Evolutionary conservation across 2,113 vertebrate genomes (phyloP).

Genomic region (Eidolon helvum): DNA sequence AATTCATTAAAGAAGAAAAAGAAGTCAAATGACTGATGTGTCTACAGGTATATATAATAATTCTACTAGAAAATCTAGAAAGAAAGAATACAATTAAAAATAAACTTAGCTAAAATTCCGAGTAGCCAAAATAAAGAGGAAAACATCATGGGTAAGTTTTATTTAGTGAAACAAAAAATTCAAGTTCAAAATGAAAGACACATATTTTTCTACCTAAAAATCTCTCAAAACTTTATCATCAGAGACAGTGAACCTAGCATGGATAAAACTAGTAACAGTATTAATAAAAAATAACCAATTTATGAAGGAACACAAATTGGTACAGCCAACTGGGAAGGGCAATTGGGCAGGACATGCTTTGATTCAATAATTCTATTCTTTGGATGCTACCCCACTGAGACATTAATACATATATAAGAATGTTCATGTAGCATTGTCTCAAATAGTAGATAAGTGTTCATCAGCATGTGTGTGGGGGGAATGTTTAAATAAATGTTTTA

Average conservation of each 20-base stretch:
- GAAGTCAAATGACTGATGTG: background rate
- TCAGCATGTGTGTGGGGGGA: background rate
- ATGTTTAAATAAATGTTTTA: background rate
- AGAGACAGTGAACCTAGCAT: background rate
- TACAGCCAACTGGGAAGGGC: background rate
- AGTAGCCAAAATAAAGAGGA: background rate
- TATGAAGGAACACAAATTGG: background rate
- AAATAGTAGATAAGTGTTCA: background rate
- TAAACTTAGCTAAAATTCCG: background rate
- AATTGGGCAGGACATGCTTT: background rate
- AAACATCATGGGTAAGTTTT: background rate
- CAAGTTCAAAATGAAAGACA: background rate
- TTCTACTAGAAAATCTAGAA: constrained; percentile 19
- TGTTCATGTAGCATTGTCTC: background rate
- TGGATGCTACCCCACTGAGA: background rate
- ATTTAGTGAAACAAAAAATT: constrained; percentile 25
- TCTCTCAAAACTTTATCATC: background rate
- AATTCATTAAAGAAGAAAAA: constrained; percentile 12
- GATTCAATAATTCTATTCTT: background rate
- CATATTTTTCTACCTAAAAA: background rate
- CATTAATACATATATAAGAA: background rate
- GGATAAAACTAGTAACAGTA: background rate
- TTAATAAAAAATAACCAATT: background rate
- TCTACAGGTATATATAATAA: background rate
- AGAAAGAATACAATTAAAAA: background rate